These are phyloP conservation scores for Drosophila planitibia DNA, from an alignment of 2,888 invertebrate species.

Conservation along the genomic window DNA sequence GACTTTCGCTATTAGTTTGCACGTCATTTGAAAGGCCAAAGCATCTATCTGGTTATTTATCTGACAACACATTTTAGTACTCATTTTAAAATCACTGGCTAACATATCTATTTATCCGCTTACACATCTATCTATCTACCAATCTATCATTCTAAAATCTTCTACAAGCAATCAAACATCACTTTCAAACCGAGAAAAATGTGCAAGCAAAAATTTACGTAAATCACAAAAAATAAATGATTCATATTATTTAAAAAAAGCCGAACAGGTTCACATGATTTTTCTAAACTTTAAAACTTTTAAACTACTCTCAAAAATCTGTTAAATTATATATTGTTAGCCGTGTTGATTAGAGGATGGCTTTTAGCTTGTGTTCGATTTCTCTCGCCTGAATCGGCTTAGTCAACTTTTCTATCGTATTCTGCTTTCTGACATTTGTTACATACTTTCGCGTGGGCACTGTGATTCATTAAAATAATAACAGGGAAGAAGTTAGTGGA, in stretches of 20 bases:
- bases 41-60: background rate
- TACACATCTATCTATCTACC: background rate
- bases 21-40: constrained; percentile 30
- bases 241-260: background rate
- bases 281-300: background rate
- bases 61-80: background rate
- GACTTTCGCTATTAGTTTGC: constrained; percentile 36
- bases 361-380: background rate
- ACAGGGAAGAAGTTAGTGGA: background rate
- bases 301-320: background rate
- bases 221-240: background rate
- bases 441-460: background rate
- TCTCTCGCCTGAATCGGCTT: background rate
- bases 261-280: background rate
- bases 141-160: background rate
- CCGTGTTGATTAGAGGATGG: background rate
- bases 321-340: background rate
- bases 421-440: background rate
- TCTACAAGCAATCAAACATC: background rate
- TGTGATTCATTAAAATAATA: background rate
- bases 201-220: background rate
- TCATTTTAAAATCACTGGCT: background rate
- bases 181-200: background rate
- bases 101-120: no score
- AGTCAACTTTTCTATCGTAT: background rate